Evolutionary conservation across 2,888 invertebrate species (phyloP).

Genomic region (Gonocerus acuteangulatus): DNA sequence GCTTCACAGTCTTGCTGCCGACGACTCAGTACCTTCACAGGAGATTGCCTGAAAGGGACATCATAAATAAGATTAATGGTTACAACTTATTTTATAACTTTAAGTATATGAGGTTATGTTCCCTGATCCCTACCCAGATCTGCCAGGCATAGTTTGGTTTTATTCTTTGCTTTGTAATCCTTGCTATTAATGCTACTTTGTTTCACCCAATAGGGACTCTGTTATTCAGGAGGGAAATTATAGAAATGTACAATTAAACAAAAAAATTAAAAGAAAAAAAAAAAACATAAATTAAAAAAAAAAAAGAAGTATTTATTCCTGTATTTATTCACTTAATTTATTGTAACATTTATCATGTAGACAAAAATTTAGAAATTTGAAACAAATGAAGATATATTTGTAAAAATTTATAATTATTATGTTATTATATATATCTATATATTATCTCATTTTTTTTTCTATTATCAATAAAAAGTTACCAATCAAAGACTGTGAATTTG

Average conservation of each 20-base stretch:
- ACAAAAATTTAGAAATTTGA: conserved; percentile 20
- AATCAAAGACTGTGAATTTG: conserved; percentile 37
- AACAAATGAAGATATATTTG: conserved; percentile 27
- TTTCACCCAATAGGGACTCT: conserved; percentile 4
- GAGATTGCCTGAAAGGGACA: background rate
- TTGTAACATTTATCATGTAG: conserved; percentile 16
- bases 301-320: conserved; percentile 10
- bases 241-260: background rate
- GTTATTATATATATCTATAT: conserved; percentile 19
- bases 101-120: conserved; percentile 10
- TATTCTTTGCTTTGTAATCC: conserved; percentile 24
- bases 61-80: background rate
- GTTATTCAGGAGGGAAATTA: background rate
- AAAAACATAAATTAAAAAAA: conserved; percentile 7
- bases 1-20: too few relatives aligned
- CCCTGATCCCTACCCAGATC: background rate
- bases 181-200: conserved; percentile 24
- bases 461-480: conserved; percentile 38
- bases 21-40: too few relatives aligned
- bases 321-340: conserved; percentile 7
- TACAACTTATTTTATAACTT: background rate
- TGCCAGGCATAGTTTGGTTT: conserved; percentile 23
- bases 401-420: conserved; percentile 34
- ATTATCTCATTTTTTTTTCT: conserved; percentile 32
- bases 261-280: background rate